These are phyloP conservation scores for Patiria miniata DNA, from an alignment of 35 echinoderm and acorn worm genomes.

Conservation along the genomic window DNA sequence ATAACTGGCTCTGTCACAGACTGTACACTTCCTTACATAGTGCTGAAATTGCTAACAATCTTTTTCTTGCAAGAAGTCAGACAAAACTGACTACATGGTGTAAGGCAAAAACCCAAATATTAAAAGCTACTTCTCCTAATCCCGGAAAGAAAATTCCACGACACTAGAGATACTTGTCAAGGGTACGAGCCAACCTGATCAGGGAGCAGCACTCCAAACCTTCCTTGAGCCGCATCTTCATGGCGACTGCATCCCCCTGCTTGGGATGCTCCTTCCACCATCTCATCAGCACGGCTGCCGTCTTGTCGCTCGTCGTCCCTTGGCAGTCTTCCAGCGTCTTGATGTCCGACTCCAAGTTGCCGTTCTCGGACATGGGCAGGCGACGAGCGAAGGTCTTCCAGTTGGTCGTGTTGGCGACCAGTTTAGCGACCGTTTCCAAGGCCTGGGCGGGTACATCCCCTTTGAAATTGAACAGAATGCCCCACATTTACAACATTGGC, in stretches of 20 bases:
- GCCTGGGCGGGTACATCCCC: background rate
- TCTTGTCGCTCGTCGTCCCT: constrained; percentile 1
- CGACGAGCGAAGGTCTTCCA: constrained; percentile 27
- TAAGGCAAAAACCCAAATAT: too few relatives aligned
- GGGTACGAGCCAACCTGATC: constrained; percentile 6
- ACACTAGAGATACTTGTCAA: constrained; percentile 10
- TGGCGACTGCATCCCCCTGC: background rate
- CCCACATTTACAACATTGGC: too few relatives aligned
- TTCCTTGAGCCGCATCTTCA: background rate
- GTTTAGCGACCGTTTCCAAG: background rate
- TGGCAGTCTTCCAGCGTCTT: constrained; percentile 16
- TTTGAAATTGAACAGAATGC: background rate
- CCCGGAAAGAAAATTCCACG: too few relatives aligned
- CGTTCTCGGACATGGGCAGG: constrained; percentile 23
- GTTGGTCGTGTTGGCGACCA: background rate
- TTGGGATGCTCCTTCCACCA: constrained; percentile 36
- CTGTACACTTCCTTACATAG: too few relatives aligned
- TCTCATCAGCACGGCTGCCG: constrained; percentile 19
- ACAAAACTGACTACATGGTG: too few relatives aligned
- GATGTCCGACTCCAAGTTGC: constrained; percentile 3
- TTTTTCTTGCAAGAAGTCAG: too few relatives aligned
- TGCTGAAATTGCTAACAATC: too few relatives aligned
- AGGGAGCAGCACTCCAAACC: constrained; percentile 15
- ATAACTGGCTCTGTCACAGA: too few relatives aligned
- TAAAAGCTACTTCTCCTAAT: too few relatives aligned